phyloP scores from a whole-genome alignment of 2,113 vertebrate genomes.

The Centropus unirufus region DNA sequence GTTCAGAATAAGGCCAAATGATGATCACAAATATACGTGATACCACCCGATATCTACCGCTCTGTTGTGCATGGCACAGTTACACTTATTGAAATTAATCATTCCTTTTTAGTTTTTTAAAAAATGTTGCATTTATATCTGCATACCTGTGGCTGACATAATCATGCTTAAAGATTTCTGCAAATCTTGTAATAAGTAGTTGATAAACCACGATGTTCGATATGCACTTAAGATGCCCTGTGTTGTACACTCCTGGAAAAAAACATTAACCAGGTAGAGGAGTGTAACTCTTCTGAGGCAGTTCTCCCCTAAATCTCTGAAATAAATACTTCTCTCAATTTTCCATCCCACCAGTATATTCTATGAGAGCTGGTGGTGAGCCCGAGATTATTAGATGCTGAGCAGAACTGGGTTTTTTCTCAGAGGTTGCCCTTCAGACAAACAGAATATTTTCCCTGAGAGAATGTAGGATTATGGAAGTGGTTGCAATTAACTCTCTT shows the following conservation, averaged over 20 bases:
- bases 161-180: not conserved
- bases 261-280: not conserved
- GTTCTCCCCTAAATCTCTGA: not conserved
- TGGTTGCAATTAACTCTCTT: not conserved
- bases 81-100: not conserved
- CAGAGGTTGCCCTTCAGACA: not conserved
- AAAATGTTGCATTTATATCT: not conserved
- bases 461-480: not conserved
- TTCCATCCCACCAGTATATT: not conserved
- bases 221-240: not conserved
- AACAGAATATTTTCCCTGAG: not conserved
- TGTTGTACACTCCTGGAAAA: not conserved
- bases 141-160: not conserved
- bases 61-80: not conserved
- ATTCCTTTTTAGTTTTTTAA: not conserved
- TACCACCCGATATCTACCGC: not conserved
- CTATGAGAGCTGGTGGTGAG: not conserved
- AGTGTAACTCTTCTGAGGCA: not conserved
- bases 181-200: not conserved
- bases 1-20: not conserved
- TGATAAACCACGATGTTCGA: not conserved
- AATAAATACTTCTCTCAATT: not conserved
- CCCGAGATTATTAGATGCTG: not conserved
- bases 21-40: not conserved
- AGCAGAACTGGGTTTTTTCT: slow-evolving; percentile 1